These are phyloP conservation scores for Danaus chrysippus DNA, from an alignment of 2,888 invertebrate species.

Conservation along the genomic window DNA sequence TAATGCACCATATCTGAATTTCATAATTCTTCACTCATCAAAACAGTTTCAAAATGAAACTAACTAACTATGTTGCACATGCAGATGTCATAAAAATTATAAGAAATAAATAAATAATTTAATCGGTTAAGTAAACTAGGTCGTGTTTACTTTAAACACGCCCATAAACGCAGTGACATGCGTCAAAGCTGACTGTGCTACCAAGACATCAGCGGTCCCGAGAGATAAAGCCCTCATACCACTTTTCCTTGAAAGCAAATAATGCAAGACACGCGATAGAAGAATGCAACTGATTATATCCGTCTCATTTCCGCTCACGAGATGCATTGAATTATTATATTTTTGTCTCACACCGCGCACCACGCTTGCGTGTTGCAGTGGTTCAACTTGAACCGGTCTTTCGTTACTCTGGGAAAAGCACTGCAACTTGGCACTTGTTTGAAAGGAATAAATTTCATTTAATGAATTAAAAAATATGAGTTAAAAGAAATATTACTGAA, in stretches of 20 bases:
- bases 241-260: slow-evolving; percentile 15
- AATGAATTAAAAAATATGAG: too few relatives aligned
- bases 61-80: too few relatives aligned
- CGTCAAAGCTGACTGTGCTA: slow-evolving; percentile 69
- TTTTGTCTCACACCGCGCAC: slow-evolving; percentile 8
- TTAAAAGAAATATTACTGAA: too few relatives aligned
- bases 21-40: background rate
- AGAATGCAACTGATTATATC: slow-evolving; percentile 10
- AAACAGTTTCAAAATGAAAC: too few relatives aligned
- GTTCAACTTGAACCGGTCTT: slow-evolving; percentile 11
- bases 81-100: too few relatives aligned
- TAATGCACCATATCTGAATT: background rate
- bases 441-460: background rate
- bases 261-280: slow-evolving; percentile 13
- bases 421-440: background rate
- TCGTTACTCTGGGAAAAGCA: background rate
- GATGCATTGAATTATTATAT: slow-evolving; percentile 8
- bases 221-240: slow-evolving; percentile 45
- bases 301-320: slow-evolving; percentile 17
- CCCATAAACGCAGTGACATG: slow-evolving; percentile 73
- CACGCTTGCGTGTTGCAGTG: slow-evolving; percentile 15
- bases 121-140: background rate
- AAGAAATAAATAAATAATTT: background rate
- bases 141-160: slow-evolving; percentile 45
- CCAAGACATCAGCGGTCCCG: slow-evolving; percentile 54